Conservation (phyloP, 2,888 invertebrate genomes). For the Synanthedon andrenaeformis region DNA sequence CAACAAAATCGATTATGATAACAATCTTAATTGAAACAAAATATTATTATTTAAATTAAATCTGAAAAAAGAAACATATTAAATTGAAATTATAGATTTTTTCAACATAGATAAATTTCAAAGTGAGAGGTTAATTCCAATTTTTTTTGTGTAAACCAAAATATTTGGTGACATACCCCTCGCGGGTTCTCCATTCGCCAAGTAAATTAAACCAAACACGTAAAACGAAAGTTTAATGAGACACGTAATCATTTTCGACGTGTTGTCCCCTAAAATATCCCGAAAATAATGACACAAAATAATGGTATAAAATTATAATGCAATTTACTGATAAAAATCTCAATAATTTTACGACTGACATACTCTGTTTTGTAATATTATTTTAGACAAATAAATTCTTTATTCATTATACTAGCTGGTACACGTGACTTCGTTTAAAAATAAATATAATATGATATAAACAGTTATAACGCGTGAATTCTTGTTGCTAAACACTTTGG, state of each 20-base stretch:
- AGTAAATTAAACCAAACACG: slow-evolving; percentile 9
- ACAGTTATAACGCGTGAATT: too few relatives aligned
- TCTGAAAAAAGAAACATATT: too few relatives aligned
- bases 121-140: background rate
- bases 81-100: too few relatives aligned
- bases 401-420: too few relatives aligned
- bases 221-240: slow-evolving; percentile 11
- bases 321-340: background rate
- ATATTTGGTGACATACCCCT: slow-evolving; percentile 4
- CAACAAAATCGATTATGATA: too few relatives aligned
- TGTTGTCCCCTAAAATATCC: slow-evolving; percentile 12
- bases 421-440: slow-evolving; percentile 14
- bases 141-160: background rate
- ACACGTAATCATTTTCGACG: slow-evolving; percentile 16
- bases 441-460: too few relatives aligned
- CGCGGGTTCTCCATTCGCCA: slow-evolving; percentile 6
- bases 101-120: too few relatives aligned
- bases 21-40: too few relatives aligned
- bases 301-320: background rate
- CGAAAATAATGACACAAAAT: slow-evolving; percentile 14
- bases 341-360: slow-evolving; percentile 11
- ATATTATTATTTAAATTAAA: too few relatives aligned
- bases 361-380: slow-evolving; percentile 14
- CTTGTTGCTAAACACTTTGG: too few relatives aligned
- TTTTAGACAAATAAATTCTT: too few relatives aligned